Evolutionary conservation across 2,113 vertebrate genomes (phyloP).

Genomic region (Piaya cayana): DNA sequence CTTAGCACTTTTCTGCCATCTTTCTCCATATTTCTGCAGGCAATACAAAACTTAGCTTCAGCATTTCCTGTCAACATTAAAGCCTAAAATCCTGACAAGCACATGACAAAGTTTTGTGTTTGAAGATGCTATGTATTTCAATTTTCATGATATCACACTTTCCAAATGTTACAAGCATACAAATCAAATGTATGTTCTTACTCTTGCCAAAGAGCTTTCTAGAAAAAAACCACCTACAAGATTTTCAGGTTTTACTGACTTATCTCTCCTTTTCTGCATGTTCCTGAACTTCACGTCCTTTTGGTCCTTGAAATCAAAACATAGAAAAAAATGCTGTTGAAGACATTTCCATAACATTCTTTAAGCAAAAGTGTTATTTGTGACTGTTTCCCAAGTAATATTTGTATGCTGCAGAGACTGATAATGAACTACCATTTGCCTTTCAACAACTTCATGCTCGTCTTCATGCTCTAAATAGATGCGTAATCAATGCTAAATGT

Average conservation of each 20-base stretch:
- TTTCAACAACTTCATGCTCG: neutral
- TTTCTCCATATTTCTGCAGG: constrained; percentile 33
- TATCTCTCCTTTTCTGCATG: neutral
- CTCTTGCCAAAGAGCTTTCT: constrained; percentile 23
- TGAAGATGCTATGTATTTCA: constrained; percentile 53
- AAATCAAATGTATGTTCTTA: constrained; percentile 29
- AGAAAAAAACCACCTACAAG: neutral
- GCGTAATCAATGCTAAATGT: neutral
- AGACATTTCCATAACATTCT: neutral
- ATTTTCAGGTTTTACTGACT: neutral
- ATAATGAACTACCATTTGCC: neutral
- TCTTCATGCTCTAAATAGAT: neutral
- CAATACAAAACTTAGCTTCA: constrained; percentile 37
- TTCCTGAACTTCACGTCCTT: neutral
- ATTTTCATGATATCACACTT: constrained; percentile 59
- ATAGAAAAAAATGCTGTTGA: rapidly evolving
- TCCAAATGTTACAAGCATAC: constrained; percentile 55
- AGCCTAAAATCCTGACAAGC: constrained; percentile 48
- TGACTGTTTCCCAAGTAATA: neutral
- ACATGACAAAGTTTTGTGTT: constrained; percentile 50
- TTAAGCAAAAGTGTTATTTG: neutral
- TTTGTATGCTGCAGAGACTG: neutral
- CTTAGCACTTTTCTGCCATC: neutral
- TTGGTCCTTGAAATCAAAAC: neutral
- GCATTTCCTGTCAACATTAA: constrained; percentile 49